Base-by-base conservation (phyloP, 30 jellyfish, hydroid and myxozoan species). In the Sanderia malayensis region DNA sequence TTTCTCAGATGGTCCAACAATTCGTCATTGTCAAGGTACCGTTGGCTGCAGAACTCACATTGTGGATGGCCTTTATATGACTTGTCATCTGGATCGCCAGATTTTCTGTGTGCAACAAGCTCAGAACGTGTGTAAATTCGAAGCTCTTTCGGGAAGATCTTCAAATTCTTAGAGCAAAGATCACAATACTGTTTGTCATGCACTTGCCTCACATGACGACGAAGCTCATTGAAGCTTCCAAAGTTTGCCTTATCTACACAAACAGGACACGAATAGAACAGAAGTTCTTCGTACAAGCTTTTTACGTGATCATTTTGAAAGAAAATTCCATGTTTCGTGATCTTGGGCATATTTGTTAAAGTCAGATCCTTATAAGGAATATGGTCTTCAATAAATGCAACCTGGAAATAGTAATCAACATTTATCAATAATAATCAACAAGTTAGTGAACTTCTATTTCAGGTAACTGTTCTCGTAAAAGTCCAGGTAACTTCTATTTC, bases 51-150 rank as follows among this genome's bases (percentile, higher is more conserved):
- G 31, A 92, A 92, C 19, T 87, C 79, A 64, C 98, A 92, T 21
- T 78, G 88, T 0, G 98, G 98, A 72, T 92, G 98, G 7, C 98
- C 98, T 45, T 89, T 69, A 29, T 84, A 77, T 31, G 98, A 92
- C 45, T 34, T 76, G 24, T 92, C 80, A 55, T 92, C 96, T 31
- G 65, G 29, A 53, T 92, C 98, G 2, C 98, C 98, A 6, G 86
- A 60, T 44, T 81, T 78, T 19, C 98, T 76, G 44, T 92, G 98
- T 3, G 59, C 55, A 1, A 92, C 94, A 24, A 92, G 70, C 41
- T 84, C 95, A 19, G 52, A 79, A 29, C 89, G 83, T 4, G 88
- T 45, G 46, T 92, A 92, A 24, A 74, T 60, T 21, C 70, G 79
- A 24, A 78, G 75, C 70, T 92, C 98, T 8, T 34, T 25, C 45